A percentile compares a stretch with the other conserved stretches of the same genome.
These are phyloP conservation scores for Lysandra coridon DNA, from an alignment of 2,888 invertebrate genomes.

Conservation along the genomic window DNA sequence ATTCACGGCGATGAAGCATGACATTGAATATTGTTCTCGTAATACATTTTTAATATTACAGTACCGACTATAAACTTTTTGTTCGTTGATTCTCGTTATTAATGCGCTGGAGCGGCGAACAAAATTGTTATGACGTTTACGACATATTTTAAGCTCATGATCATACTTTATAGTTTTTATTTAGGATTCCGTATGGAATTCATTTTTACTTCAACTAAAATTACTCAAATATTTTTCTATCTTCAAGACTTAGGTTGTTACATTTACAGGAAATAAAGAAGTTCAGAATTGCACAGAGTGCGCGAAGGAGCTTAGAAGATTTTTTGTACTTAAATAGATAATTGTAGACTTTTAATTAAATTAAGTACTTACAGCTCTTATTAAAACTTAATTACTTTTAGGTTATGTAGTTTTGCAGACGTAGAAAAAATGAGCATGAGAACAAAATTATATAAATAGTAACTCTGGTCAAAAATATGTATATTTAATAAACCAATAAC, in stretches of 20 bases:
- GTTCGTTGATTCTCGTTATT: constrained; percentile 22
- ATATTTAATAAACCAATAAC: too few species aligned
- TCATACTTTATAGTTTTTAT: neutral
- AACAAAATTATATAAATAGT: too few species aligned
- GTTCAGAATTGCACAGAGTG: neutral
- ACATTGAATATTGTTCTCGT: constrained; percentile 26
- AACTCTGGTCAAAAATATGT: too few species aligned
- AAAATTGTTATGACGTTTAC: constrained; percentile 24
- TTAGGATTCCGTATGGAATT: neutral
- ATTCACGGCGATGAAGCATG: constrained; percentile 20
- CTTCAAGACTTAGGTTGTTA: neutral
- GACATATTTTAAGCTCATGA: neutral
- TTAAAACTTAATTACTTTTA: too few species aligned
- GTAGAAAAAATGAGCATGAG: too few species aligned
- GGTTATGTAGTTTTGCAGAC: too few species aligned
- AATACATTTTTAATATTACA: constrained; percentile 15
- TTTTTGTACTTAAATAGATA: too few species aligned
- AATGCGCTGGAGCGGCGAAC: neutral
- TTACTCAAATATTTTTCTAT: neutral
- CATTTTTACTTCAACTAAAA: neutral
- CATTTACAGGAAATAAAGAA: neutral
- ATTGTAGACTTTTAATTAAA: too few species aligned
- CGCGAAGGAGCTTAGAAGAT: neutral
- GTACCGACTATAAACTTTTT: neutral
- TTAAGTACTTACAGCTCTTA: too few species aligned